These are phyloP conservation scores for Felis chaus DNA, from an alignment of 2,113 vertebrate species.

Conservation along the genomic window DNA sequence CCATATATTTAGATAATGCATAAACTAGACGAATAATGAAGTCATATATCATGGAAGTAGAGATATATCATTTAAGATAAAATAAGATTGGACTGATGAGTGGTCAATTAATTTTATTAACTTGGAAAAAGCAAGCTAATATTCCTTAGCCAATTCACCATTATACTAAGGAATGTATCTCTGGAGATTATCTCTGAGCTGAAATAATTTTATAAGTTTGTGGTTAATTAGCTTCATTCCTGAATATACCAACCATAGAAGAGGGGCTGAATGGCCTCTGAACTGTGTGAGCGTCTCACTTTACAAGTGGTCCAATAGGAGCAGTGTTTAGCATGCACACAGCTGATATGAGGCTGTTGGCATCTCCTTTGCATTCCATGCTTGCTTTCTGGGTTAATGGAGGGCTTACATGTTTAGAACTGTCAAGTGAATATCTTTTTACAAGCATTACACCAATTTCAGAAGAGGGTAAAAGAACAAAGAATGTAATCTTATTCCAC, in stretches of 20 bases:
- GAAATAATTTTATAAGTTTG: slow-evolving; percentile 63
- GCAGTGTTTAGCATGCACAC: background rate
- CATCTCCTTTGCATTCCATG: slow-evolving; percentile 50
- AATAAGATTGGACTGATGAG: slow-evolving; percentile 12
- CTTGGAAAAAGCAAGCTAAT: slow-evolving; percentile 45
- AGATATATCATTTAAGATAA: slow-evolving; percentile 19
- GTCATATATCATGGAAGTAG: background rate
- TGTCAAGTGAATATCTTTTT: slow-evolving; percentile 63
- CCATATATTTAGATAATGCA: background rate
- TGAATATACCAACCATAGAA: background rate
- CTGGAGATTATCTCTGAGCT: slow-evolving; percentile 35
- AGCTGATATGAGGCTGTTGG: background rate
- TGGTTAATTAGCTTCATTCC: slow-evolving; percentile 57
- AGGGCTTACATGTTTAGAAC: slow-evolving; percentile 71
- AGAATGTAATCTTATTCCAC: slow-evolving; percentile 53
- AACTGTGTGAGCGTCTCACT: background rate
- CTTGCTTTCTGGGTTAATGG: slow-evolving; percentile 73
- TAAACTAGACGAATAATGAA: background rate
- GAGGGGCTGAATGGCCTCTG: background rate
- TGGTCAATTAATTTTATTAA: slow-evolving; percentile 61
- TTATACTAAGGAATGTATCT: background rate
- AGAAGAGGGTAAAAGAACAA: slow-evolving; percentile 61
- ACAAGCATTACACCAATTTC: slow-evolving; percentile 36
- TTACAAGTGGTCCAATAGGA: background rate
- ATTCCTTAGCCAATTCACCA: slow-evolving; percentile 49